Base-by-base conservation (phyloP, 1,140 invertebrate species). In the Sinella curviseta region DNA sequence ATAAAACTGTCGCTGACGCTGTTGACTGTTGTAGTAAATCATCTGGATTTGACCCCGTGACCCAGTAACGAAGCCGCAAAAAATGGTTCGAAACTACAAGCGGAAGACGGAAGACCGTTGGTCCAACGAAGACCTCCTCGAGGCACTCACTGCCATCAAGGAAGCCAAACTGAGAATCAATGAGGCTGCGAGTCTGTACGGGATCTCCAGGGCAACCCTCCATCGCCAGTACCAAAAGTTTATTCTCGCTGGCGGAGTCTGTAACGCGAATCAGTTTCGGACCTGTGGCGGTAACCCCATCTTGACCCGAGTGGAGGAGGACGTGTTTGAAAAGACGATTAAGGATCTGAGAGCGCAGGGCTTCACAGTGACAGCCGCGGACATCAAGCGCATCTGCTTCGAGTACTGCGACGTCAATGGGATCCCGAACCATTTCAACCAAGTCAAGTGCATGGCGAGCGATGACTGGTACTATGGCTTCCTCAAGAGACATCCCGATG, bases 381-480 rank as follows among this genome's bases (percentile, higher is more conserved):
- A 84, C 67, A 82, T 82, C 35, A 82, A 82, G 36, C 35, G 83
- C 1, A 84, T 84, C 12, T 84, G 83, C 75, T 84, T 74, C 55
- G 83, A 84, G 65, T 84, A 84, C 55, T 84, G 83, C 35, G 81
- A 84, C 54, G 79, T 81, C 0, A 84, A 84, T 34, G 81, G 80
- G 0, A 84, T 84, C 12, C 81, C 79, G 0, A 84, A 84, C 73
- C 83, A 84, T 34, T 84, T 84, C 39, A 84, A 82, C 74, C 28
- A 78, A 0, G 83, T 82, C 34, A 84, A 82, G 65, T 16, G 83
- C 28, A 82, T 81, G 78, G 83, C 83, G 20, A 84, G 83, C 74
- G 83, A 84, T 73, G 83, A 84, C 73, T 84, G 83, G 83, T 84
- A 84, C 55, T 84, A 84, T 60, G 83, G 83, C 34, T 84, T 82